A percentile compares a stretch with the other conserved stretches of the same genome.
Conservation (phyloP, 92 coral and sea anemone species). For the Muricea muricata region DNA sequence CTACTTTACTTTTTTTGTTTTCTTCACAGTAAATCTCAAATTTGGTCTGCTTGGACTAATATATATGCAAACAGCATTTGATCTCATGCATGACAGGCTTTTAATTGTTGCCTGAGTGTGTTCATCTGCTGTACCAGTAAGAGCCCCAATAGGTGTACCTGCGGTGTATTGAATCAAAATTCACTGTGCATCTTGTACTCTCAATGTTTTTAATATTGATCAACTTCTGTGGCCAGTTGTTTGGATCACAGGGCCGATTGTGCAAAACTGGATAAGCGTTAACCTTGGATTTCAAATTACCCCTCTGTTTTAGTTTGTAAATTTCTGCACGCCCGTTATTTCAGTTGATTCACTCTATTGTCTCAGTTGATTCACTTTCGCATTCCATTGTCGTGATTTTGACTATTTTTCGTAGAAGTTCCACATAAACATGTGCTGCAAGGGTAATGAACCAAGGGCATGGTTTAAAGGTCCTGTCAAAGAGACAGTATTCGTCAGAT, state of each 20-base stretch:
- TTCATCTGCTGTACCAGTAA: constrained; percentile 68
- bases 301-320: too few relatives aligned
- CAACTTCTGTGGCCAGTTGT: too few relatives aligned
- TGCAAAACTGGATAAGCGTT: too few relatives aligned
- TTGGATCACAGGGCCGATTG: too few relatives aligned
- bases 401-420: constrained; percentile 16
- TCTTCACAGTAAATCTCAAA: constrained; percentile 43
- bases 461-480: constrained; percentile 43
- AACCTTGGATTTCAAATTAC: too few relatives aligned
- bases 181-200: too few relatives aligned
- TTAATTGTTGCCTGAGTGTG: constrained; percentile 46
- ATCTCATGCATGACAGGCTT: constrained; percentile 13
- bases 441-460: constrained; percentile 43
- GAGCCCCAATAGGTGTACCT: constrained; percentile 66
- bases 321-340: too few relatives aligned
- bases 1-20: constrained; percentile 30
- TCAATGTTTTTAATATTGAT: too few relatives aligned
- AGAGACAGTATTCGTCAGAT: constrained; percentile 30
- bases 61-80: constrained; percentile 20
- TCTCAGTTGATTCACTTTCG: constrained; percentile 7
- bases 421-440: constrained; percentile 27
- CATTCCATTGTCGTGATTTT: constrained; percentile 49
- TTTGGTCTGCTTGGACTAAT: constrained; percentile 64
- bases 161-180: not conserved
- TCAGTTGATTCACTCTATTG: too few relatives aligned